phyloP scores from a whole-genome alignment of 2,113 vertebrate genomes.

The Eleginops maclovinus region DNA sequence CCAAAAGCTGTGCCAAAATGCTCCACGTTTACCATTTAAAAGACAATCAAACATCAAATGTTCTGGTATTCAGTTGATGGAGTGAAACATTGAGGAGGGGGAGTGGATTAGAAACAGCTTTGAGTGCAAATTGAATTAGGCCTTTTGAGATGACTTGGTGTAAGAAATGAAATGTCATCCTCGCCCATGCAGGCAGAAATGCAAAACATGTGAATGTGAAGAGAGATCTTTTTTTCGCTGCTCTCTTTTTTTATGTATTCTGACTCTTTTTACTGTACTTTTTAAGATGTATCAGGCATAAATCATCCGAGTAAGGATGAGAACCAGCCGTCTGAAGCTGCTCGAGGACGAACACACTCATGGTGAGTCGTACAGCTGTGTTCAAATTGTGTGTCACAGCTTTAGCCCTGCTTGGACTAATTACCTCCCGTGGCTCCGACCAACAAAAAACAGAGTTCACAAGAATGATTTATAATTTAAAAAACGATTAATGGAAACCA shows the following conservation, averaged over 20 bases:
- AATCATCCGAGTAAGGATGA: conserved; percentile 74
- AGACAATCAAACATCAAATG: conserved; percentile 66
- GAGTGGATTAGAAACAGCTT: conserved; percentile 77
- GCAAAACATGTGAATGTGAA: conserved; percentile 83
- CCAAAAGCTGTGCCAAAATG: conserved; percentile 35
- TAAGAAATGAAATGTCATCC: conserved; percentile 84
- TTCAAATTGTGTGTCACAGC: conserved; percentile 48
- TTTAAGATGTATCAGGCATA: conserved; percentile 72
- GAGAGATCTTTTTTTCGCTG: conserved; percentile 54
- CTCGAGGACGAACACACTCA: conserved; percentile 37
- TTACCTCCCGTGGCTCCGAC: conserved; percentile 47
- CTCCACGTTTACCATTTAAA: conserved; percentile 44
- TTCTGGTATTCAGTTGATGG: conserved; percentile 56
- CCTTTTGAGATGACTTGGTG: conserved; percentile 74
- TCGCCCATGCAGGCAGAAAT: conserved; percentile 78
- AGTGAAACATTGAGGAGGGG: conserved; percentile 56
- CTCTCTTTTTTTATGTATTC: conserved; percentile 44
- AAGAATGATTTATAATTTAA: conserved; percentile 36
- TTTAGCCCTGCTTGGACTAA: conserved; percentile 54
- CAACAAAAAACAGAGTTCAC: conserved; percentile 18
- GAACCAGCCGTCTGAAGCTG: conserved; percentile 62
- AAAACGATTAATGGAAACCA: conserved; percentile 32
- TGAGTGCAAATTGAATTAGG: conserved; percentile 83
- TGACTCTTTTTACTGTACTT: conserved; percentile 68
- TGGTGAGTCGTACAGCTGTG: conserved; percentile 54